Evolutionary conservation across 1,140 invertebrate species (phyloP), one percentile per base, ranked within the genome.

Genomic region (Pachyrhynchus sulphureomaculatus): DNA sequence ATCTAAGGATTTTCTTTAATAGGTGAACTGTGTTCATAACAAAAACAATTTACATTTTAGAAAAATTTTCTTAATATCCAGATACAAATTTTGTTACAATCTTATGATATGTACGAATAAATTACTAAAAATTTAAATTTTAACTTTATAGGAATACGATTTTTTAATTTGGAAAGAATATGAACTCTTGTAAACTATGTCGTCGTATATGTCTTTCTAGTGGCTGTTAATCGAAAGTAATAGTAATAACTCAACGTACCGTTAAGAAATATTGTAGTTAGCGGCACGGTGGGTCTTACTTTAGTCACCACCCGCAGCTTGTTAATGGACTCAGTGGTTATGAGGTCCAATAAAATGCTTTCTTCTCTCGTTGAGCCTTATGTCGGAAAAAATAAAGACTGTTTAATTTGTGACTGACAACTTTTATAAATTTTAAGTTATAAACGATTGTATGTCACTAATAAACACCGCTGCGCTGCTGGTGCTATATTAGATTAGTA

Each of bases 371-470:
- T 53, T 53, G 49, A 9, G 33, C 12, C 34, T 39, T 12, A 37
- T 53, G 34, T 53, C 34, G 49, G 49, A n/a, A 39, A 53, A 53
- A 53, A 51, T 53, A 53, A 37, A 53, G 24, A 39, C 21, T 23
- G 49, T 53, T 21, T 36, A 53, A 53, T 53, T 53, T 53, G 33
- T 53, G 34, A 33, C 34, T 33, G 49, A 53, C 49, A 53, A 53
- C 32, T 37, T 36, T 39, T 37, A 37, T 53, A 36, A 53, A 39
- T 53, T 36, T 29, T 15, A 36, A 18, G 33, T 17, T 37, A 53
- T 51, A 32, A 17, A 34, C 24, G 42, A 24, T 20, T n/a, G 20
- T 21, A 45, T 45, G 42, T 45, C 42, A 45, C 17, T 45, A 24
- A 23, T 45, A 45, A 45, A 45, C 42, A 45, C 42, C 42, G 42